Evolutionary conservation across 30 jellyfish, hydroid and myxozoan genomes (phyloP), one percentile per base, ranked within the genome.

Genomic region (Aurelia coerulea): DNA sequence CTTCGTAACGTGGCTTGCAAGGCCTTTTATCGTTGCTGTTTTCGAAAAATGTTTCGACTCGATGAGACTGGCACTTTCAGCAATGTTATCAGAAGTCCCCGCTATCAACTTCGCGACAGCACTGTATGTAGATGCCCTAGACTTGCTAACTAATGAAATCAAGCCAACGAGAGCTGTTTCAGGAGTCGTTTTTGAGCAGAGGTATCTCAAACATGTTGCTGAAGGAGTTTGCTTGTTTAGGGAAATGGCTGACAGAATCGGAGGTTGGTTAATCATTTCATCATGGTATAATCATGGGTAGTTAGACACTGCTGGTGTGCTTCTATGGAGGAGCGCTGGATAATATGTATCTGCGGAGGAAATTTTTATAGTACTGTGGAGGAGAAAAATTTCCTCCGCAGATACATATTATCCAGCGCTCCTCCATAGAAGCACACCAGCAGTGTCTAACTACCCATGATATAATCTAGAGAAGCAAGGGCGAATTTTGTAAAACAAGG

Each of bases 121-220:
- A 17, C 62, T 86, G 17, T 86, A 86, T 60, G n/a, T 75, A 35
- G 85, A 86, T 39, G 95, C 79, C 74, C 52, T 86, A 63, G 95
- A 86, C 9, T 34, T 86, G 42, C 73, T 86, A 56, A 34, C 64
- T 35, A 71, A 86, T 60, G 95, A 86, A 58, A 56, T 86, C 67
- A 65, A 65, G 60, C 85, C 89, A 10, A 67, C 65, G 23, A 64
- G 89, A 54, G 89, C 90, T 2, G 65, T 67, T 0, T 68, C 85
- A 5, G 84, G 88, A 4, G 90, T 86, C 35, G 89, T 86, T 62
- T 86, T 74, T 68, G 95, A 86, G 52, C 89, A 86, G 67, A 77
- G 78, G 62, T 86, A 72, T 33, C 68, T 86, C 35, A 76, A 73
- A 62, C 89, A 41, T 1, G 85, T 86, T 18, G 87, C 89, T 2